A percentile compares a stretch with the other conserved stretches of the same genome.
Conservation (phyloP, 2,888 invertebrate species). For the Epiblema foenella region DNA sequence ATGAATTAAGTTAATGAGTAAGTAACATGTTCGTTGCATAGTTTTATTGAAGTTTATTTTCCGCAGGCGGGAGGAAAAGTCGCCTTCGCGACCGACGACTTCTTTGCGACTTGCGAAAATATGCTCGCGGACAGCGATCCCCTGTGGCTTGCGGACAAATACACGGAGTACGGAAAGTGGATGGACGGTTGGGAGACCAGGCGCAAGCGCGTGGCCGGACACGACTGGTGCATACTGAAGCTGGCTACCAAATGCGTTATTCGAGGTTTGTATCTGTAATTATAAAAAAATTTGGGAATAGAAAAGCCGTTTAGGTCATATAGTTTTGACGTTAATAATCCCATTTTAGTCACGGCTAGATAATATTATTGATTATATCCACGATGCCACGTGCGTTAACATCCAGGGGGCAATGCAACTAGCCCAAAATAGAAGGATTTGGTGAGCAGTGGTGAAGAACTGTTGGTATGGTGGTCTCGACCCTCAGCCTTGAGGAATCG, state of each 20-base stretch:
- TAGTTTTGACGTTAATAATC: neutral
- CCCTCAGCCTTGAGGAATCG: no score
- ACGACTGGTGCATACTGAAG: constrained; percentile 87
- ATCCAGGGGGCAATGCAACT: no score
- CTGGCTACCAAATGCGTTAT: constrained; percentile 83
- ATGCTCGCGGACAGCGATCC: constrained; percentile 83
- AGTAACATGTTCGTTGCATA: no score
- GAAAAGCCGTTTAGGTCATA: neutral
- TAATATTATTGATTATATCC: no score
- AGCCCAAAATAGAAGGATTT: no score
- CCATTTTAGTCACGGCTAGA: no score
- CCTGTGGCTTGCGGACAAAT: constrained; percentile 83
- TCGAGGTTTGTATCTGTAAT: constrained; percentile 64
- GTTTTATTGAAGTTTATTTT: constrained; percentile 23
- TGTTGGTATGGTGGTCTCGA: no score
- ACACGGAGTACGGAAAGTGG: constrained; percentile 87
- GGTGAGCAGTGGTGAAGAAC: no score
- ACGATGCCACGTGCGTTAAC: no score
- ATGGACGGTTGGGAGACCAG: constrained; percentile 89
- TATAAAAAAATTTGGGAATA: neutral
- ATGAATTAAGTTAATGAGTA: no score
- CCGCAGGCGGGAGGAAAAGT: constrained; percentile 84
- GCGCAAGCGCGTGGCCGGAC: constrained; percentile 84
- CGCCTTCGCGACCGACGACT: constrained; percentile 86
- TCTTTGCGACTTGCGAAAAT: constrained; percentile 86